These are phyloP conservation scores for Entomyzon cyanotis DNA, from an alignment of 2,113 vertebrate genomes.

Conservation along the genomic window DNA sequence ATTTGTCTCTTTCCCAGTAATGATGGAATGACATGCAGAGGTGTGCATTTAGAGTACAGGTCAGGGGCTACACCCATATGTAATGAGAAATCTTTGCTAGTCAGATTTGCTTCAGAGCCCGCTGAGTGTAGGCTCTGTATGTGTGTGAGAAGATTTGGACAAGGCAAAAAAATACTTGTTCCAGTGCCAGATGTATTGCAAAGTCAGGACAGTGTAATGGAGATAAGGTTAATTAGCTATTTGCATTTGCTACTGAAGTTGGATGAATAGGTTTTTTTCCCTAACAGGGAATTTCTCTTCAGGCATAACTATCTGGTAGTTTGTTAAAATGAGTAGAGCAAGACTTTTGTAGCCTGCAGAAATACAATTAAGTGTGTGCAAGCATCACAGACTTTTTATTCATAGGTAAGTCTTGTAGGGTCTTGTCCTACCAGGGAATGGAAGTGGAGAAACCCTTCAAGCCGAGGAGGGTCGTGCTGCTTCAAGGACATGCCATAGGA, in stretches of 20 bases:
- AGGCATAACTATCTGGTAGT: constrained; percentile 10
- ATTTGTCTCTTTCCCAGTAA: not conserved
- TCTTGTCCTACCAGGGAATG: not conserved
- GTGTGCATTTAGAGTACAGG: fast-evolving
- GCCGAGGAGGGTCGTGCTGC: not conserved
- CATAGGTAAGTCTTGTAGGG: not conserved
- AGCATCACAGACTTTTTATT: not conserved
- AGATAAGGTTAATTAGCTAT: constrained; percentile 68
- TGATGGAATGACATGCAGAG: not conserved
- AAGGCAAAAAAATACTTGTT: not conserved
- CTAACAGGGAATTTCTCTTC: constrained; percentile 30
- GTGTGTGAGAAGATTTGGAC: not conserved
- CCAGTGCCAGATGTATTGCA: constrained; percentile 5
- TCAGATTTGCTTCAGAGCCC: not conserved
- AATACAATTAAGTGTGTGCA: constrained; percentile 18
- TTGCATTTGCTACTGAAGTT: constrained; percentile 52
- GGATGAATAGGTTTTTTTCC: not conserved
- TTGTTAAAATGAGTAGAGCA: constrained; percentile 8
- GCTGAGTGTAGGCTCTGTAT: not conserved
- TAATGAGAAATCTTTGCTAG: not conserved
- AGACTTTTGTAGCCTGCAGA: constrained; percentile 41
- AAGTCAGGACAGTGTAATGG: constrained; percentile 21
- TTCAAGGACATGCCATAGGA: not conserved
- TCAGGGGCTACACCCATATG: fast-evolving
- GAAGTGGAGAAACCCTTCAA: not conserved